These are phyloP conservation scores for Ernsta delagoae DNA, from an alignment of 2,888 invertebrate species.

Conservation along the genomic window DNA sequence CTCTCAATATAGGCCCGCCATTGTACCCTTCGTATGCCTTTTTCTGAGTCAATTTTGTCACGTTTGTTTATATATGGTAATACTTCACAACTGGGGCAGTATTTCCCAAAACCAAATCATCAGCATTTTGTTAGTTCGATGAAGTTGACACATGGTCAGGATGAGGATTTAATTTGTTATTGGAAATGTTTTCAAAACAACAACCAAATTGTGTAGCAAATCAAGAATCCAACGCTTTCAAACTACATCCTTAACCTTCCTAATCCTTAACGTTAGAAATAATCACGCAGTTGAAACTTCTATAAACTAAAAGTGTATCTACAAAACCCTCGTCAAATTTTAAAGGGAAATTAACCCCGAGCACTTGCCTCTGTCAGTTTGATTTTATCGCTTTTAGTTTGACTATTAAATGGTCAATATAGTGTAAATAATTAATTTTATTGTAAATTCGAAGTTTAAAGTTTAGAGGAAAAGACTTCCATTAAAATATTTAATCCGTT, in stretches of 20 bases:
- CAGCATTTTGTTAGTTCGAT: slow-evolving; percentile 13
- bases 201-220: neutral
- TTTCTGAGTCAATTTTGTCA: slow-evolving; percentile 63
- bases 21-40: slow-evolving; percentile 65
- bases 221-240: neutral
- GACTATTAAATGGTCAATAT: slow-evolving; percentile 44
- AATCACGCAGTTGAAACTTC: neutral
- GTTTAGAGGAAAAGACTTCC: neutral
- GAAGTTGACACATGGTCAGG: no score
- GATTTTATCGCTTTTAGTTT: slow-evolving; percentile 58
- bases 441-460: neutral
- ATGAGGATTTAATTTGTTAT: no score
- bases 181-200: neutral
- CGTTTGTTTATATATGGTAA: slow-evolving; percentile 69
- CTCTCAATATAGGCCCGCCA: slow-evolving; percentile 74
- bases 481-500: neutral
- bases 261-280: neutral
- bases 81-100: slow-evolving; percentile 40
- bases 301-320: neutral
- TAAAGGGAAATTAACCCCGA: slow-evolving; percentile 59
- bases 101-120: slow-evolving; percentile 25
- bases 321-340: slow-evolving; percentile 64
- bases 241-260: neutral
- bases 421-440: neutral
- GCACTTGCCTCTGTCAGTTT: slow-evolving; percentile 54